Evolutionary conservation across 2,113 vertebrate genomes (phyloP), one percentile per base, ranked within the genome.

Genomic region (Spheniscus mendiculus): DNA sequence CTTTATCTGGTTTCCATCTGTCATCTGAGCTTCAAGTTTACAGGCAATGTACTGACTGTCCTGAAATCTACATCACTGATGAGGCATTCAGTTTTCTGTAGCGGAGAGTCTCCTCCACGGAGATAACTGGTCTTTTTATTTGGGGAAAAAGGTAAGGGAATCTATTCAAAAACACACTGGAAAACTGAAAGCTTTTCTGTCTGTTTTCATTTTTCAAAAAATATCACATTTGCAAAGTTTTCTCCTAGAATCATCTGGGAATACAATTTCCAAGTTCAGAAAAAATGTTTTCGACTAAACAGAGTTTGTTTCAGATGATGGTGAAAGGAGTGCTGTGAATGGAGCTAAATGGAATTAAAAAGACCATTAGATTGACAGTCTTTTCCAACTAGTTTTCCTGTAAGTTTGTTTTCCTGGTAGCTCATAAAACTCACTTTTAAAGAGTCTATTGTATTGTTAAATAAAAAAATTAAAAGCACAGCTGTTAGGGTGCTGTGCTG

Each of bases 1-100:
- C 71, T 72, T 97, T 97, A 97, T 96, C 96, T 93, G 92, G 81
- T 87, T 96, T 91, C 95, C 93, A 97, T 97, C 96, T 95, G 95
- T 97, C 93, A 97, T 55, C 53, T 65, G 96, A 97, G 95, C 96
- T 89, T 72, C 94, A 97, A 93, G 95, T 97, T 97, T 95, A 96
- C 95, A 96, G 87, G 81, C 94, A 88, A 70, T 50, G 93, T 45
- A 97, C 87, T 95, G 91, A 93, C 84, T 96, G 95, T 85, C 78
- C 87, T 76, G 84, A 91, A 97, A 96, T 90, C 91, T 85, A 87
- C 94, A 94, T 94, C 55, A 1, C 72, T 1, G 69, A 88, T 73
- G 87, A 96, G 91, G 81, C 77, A 53, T 52, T 94, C 14, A 21
- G 61, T 53, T 89, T 91, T 81, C 89, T 92, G 66, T 27, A 69